Percentiles rank a stretch among this genome's conserved stretches.
Conservation (phyloP, 2,113 vertebrate genomes). For the Hypocryptadius cinnamomeus region DNA sequence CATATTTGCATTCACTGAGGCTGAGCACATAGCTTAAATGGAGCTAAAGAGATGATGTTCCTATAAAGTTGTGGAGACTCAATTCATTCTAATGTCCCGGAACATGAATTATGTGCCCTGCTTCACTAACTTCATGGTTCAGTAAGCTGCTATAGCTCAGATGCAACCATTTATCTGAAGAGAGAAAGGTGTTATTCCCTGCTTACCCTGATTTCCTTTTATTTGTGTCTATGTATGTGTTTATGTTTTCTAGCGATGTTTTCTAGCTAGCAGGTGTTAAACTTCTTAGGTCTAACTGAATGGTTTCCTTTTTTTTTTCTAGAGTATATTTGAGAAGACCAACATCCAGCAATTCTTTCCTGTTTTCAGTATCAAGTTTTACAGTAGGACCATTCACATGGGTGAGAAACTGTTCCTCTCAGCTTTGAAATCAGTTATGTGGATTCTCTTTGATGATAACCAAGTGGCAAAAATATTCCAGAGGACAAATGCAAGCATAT, state of each 20-base stretch:
- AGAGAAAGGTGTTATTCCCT: not conserved
- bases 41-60: conserved; percentile 46
- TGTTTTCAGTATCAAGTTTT: not conserved
- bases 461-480: not conserved
- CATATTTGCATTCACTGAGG: conserved; percentile 7
- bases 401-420: not conserved
- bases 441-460: not conserved
- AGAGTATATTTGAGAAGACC: not conserved
- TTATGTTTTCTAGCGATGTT: not conserved
- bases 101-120: conserved; percentile 23
- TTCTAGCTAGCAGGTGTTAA: not conserved
- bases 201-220: not conserved
- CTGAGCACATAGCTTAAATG: conserved; percentile 18
- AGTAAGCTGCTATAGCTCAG: not conserved
- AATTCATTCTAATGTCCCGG: conserved; percentile 38
- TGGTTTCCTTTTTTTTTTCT: not conserved
- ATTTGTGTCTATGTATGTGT: not conserved
- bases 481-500: not conserved
- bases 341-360: not conserved
- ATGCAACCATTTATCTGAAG: not conserved
- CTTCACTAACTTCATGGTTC: conserved; percentile 40
- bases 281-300: not conserved
- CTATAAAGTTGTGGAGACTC: conserved; percentile 29
- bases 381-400: not conserved
- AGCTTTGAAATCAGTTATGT: not conserved